A percentile compares a stretch with the other conserved stretches of the same genome.
Conservation (phyloP, 2,888 invertebrate species). For the Argyresthia goedartella region DNA sequence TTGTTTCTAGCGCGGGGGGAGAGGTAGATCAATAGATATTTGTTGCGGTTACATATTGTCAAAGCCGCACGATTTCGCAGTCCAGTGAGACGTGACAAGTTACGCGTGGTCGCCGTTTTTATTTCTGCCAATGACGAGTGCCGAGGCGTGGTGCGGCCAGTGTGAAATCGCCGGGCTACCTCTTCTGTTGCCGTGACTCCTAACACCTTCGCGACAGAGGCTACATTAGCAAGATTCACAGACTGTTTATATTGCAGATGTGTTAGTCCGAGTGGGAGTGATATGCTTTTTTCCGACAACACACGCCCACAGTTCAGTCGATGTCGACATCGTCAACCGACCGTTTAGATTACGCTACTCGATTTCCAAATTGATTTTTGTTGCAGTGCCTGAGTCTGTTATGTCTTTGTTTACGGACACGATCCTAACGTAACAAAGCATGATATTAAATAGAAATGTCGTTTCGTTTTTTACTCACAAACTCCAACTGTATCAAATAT, state of each 20-base stretch:
- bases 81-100: constrained; percentile 65
- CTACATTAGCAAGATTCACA: not conserved
- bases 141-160: constrained; percentile 63
- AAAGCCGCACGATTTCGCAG: constrained; percentile 65
- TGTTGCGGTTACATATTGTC: constrained; percentile 62
- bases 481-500: not conserved
- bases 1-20: constrained; percentile 8
- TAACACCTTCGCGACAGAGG: constrained; percentile 20
- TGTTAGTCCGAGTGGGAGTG: constrained; percentile 59
- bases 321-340: constrained; percentile 38
- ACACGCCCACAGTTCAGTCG: constrained; percentile 53
- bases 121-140: constrained; percentile 71
- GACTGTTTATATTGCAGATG: constrained; percentile 27
- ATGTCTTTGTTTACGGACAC: not conserved
- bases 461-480: too few relatives aligned
- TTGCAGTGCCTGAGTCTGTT: not conserved
- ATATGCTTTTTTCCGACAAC: constrained; percentile 57
- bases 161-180: constrained; percentile 33
- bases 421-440: not conserved
- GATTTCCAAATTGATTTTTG: constrained; percentile 30
- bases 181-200: constrained; percentile 22
- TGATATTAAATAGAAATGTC: too few relatives aligned
- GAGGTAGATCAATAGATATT: constrained; percentile 20
- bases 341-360: constrained; percentile 29
- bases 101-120: constrained; percentile 69